These are phyloP conservation scores for Theristicus caerulescens DNA, from an alignment of 2,113 vertebrate species.

Conservation along the genomic window DNA sequence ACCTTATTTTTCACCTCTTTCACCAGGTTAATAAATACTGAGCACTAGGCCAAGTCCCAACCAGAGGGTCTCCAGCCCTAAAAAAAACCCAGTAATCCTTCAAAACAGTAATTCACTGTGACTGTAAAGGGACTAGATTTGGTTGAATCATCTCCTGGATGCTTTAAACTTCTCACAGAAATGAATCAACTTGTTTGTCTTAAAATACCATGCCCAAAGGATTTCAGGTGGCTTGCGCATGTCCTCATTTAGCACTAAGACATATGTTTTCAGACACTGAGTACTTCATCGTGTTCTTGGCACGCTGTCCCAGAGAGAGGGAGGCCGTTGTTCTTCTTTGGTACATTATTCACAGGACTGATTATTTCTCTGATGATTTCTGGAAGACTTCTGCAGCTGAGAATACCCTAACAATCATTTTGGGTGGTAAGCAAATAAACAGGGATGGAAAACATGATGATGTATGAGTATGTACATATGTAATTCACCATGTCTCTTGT, in stretches of 20 bases:
- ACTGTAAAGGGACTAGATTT: background rate
- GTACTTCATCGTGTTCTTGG: conserved; percentile 32
- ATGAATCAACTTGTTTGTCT: conserved; percentile 16
- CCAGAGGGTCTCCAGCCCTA: background rate
- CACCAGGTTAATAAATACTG: background rate
- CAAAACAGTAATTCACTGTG: background rate
- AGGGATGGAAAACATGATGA: conserved; percentile 37
- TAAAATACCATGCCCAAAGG: background rate
- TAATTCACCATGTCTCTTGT: background rate
- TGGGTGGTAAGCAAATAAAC: conserved; percentile 8
- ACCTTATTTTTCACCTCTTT: background rate
- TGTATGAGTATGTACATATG: background rate
- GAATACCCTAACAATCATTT: conserved; percentile 8
- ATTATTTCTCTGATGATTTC: conserved; percentile 14
- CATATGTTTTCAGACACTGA: conserved; percentile 37
- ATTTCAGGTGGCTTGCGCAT: conserved; percentile 16
- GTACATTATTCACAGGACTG: background rate
- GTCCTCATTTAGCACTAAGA: conserved; percentile 37
- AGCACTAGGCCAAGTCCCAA: background rate
- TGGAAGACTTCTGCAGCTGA: conserved; percentile 34
- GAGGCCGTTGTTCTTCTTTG: conserved; percentile 1
- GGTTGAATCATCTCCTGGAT: background rate
- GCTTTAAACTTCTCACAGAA: background rate
- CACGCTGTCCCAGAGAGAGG: background rate
- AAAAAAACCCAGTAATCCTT: background rate